Base-by-base conservation (phyloP, 1,140 invertebrate species). In the Hyphantria cunea region DNA sequence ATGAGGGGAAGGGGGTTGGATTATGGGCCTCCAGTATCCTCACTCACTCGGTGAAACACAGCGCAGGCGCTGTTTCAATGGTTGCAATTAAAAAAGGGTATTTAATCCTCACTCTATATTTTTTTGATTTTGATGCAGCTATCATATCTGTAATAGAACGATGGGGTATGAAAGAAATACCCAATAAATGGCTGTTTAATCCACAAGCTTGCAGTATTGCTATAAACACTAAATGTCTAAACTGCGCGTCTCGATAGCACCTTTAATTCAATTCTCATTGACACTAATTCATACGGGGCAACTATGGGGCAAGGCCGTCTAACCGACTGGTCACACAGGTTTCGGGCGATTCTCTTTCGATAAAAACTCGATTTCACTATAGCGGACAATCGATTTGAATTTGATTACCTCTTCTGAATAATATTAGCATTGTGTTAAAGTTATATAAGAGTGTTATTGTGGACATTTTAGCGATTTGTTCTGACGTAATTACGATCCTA, bases 261-360 rank as follows among this genome's bases (percentile, higher is more conserved):
- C n/a, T 56, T 56, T 64, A 55, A 64, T 48, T 55, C 44, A 32
- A 64, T 64, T 64, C 17, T 41, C 61, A 55, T 64, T 64, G 61
- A 64, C 61, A 64, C 39, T 49, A 55, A 55, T 64, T 55, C 52
- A 4, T n/a, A 12, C 32, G 7, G 52, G 51, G 34, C 33, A 47
- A 32, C 13, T 48, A 32, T 37, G 47, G 61, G 52, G 52, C 61
- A 64, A 64, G 61, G 61, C 44, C 44, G 41, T 12, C 33, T 48
- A 50, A 51, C 50, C 10, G n/a, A 32, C 45, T 60, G 12, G 7
- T 11, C 56, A 47, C 33, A 50, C 17, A 50, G 9, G 34, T 42
- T 51, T 32, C 32, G 32, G 32, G n/a, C 34, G 47, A 50, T 42
- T 51, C n/a, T 41, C 11, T 31, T 32, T 42, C 15, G 12, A 42